phyloP scores from a whole-genome alignment of 2,113 vertebrate species.

The Coturnix japonica region DNA sequence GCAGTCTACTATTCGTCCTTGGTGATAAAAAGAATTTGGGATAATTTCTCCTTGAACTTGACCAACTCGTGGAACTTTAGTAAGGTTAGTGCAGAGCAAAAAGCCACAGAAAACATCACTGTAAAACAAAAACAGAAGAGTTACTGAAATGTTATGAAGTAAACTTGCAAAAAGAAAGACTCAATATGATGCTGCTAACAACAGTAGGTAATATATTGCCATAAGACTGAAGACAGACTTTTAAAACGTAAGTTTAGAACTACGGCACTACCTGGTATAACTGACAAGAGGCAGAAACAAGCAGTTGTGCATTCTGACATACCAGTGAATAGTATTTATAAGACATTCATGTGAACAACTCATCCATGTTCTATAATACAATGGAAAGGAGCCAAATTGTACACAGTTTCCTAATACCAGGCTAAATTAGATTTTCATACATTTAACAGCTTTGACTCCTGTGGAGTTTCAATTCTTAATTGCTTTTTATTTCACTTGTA shows the following conservation, averaged over 20 bases:
- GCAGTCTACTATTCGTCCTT: conserved; percentile 94
- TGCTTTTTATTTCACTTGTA: neutral
- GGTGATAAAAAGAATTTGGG: conserved; percentile 93
- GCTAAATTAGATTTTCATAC: neutral
- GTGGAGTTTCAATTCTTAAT: neutral
- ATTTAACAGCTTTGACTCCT: neutral
- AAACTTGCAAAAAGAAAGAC: neutral
- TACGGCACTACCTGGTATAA: neutral
- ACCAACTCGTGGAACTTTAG: conserved; percentile 89
- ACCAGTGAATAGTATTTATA: neutral
- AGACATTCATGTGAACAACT: neutral
- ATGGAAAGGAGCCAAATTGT: neutral
- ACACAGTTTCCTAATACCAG: neutral
- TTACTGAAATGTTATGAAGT: neutral
- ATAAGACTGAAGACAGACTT: neutral
- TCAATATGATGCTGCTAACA: neutral
- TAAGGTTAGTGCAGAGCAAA: conserved; percentile 93
- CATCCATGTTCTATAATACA: neutral
- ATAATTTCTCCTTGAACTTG: conserved; percentile 93
- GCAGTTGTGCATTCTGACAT: rapidly evolving
- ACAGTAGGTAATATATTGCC: neutral
- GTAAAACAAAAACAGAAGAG: conserved; percentile 30
- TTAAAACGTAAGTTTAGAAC: neutral
- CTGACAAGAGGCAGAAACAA: neutral
- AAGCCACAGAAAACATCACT: conserved; percentile 99